Evolutionary conservation across 2,888 invertebrate species (phyloP).

Genomic region (Conchocele bisecta): DNA sequence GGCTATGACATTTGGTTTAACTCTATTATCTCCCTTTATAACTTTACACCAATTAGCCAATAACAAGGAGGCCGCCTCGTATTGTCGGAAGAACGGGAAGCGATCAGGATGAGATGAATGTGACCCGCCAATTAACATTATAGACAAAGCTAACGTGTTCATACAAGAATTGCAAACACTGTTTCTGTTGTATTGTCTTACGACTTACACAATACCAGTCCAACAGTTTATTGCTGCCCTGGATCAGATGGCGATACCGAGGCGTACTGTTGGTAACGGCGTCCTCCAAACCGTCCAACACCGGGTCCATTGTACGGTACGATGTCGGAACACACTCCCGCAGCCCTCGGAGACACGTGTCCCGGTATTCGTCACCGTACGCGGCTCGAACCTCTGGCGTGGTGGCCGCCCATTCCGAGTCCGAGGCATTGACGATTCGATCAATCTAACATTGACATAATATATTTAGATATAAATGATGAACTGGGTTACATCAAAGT

Average conservation of each 20-base stretch:
- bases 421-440: constrained; percentile 14
- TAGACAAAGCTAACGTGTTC: no score
- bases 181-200: no score
- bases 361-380: constrained; percentile 42
- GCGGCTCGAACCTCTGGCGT: constrained; percentile 22
- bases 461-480: not conserved
- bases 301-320: not conserved
- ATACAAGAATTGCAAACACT: no score
- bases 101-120: no score
- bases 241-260: not conserved
- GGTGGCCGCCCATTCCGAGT: constrained; percentile 24
- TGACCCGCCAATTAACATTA: no score
- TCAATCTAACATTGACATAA: constrained; percentile 9
- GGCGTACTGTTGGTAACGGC: not conserved
- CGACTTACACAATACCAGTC: constrained; percentile 15
- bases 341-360: constrained; percentile 6
- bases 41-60: no score
- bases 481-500: not conserved
- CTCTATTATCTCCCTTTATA: no score
- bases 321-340: not conserved
- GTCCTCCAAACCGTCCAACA: not conserved
- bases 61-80: no score
- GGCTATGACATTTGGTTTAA: no score
- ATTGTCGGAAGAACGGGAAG: no score
- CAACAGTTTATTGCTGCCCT: not conserved